A percentile compares a stretch with the other conserved stretches of the same genome.
Conservation (phyloP, 2,113 vertebrate genomes). For the Cichladusa arquata region DNA sequence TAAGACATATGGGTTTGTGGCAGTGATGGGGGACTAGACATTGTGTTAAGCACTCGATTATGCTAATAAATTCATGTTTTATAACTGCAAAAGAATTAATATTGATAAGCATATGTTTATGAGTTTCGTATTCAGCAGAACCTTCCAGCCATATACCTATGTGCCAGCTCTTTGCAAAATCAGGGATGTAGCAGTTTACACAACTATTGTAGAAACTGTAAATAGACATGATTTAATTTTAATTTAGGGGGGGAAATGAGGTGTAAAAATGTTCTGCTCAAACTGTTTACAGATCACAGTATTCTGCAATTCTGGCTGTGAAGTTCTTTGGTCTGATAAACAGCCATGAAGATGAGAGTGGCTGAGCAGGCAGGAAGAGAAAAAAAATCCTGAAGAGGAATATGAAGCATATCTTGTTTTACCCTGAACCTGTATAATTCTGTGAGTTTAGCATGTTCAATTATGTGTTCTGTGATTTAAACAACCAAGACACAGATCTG, state of each 20-base stretch:
- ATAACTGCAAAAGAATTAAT: constrained; percentile 39
- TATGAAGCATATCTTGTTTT: neutral
- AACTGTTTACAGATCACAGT: neutral
- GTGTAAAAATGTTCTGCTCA: neutral
- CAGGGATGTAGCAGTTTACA: neutral
- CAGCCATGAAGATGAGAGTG: neutral
- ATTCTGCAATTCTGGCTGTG: neutral
- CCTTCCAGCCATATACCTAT: neutral
- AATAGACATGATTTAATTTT: neutral
- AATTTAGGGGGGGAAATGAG: neutral
- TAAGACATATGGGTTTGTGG: neutral
- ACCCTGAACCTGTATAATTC: neutral
- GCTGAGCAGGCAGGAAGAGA: neutral
- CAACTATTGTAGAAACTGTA: neutral
- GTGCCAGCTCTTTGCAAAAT: neutral
- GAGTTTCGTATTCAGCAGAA: neutral
- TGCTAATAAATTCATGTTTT: constrained; percentile 33
- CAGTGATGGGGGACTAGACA: neutral
- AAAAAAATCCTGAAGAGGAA: neutral
- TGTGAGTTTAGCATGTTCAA: neutral
- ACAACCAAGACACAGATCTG: neutral
- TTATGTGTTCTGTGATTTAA: neutral
- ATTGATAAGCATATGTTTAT: constrained; percentile 45
- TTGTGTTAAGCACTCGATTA: constrained; percentile 1
- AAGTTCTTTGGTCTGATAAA: neutral